A percentile compares a stretch with the other conserved stretches of the same genome.
phyloP scores from a whole-genome alignment of 2,797 vertebrate species.

The Lophius americanus region DNA sequence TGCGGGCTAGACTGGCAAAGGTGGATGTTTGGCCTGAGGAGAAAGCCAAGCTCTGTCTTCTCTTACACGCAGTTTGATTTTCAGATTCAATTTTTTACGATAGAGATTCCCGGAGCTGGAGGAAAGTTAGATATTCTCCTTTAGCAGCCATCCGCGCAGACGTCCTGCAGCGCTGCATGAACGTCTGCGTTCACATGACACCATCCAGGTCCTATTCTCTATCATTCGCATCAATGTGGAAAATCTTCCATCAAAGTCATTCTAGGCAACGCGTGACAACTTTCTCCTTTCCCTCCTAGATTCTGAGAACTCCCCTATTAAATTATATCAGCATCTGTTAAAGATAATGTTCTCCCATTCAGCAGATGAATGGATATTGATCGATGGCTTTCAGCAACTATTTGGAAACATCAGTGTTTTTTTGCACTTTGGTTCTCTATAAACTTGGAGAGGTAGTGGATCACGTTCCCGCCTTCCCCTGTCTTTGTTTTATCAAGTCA shows the following conservation, averaged over 20 bases:
- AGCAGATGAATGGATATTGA: constrained; percentile 42
- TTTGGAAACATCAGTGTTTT: constrained; percentile 45
- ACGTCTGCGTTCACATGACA: constrained; percentile 34
- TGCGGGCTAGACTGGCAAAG: constrained; percentile 37
- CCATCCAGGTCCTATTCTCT: constrained; percentile 22
- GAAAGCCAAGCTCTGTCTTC: constrained; percentile 49
- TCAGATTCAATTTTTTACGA: constrained; percentile 33
- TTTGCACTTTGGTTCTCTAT: constrained; percentile 31
- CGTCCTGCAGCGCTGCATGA: constrained; percentile 34
- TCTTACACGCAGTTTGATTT: constrained; percentile 47
- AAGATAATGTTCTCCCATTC: constrained; percentile 24
- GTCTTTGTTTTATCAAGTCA: constrained; percentile 25
- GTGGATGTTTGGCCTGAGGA: constrained; percentile 44
- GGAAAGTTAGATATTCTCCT: constrained; percentile 36
- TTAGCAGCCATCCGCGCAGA: constrained; percentile 51
- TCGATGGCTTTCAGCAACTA: constrained; percentile 35
- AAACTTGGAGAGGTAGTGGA: constrained; percentile 16
- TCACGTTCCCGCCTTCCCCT: constrained; percentile 19
- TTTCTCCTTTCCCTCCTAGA: constrained; percentile 37
- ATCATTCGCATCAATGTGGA: constrained; percentile 59
- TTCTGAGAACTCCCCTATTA: constrained; percentile 25
- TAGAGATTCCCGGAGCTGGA: constrained; percentile 36
- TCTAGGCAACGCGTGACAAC: constrained; percentile 25
- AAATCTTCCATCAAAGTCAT: constrained; percentile 56
- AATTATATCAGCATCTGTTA: constrained; percentile 40